A percentile compares a stretch with the other conserved stretches of the same genome.
These are phyloP conservation scores for Bugula neritina DNA, from an alignment of 2,888 invertebrate species.

Conservation along the genomic window DNA sequence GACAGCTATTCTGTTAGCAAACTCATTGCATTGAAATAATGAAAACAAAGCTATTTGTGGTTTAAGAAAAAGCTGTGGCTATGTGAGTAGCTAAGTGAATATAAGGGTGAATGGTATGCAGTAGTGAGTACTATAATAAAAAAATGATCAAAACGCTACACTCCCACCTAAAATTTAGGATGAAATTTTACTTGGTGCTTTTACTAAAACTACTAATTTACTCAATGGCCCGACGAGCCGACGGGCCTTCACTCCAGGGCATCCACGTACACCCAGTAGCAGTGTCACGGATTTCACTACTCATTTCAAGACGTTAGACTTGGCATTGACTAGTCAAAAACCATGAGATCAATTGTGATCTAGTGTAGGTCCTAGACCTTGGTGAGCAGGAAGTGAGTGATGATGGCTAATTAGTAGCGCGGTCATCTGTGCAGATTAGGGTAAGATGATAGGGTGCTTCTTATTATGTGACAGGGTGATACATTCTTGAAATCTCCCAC, in stretches of 20 bases:
- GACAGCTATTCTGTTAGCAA: too few species aligned
- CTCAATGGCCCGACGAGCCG: constrained; percentile 16
- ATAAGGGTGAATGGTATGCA: too few species aligned
- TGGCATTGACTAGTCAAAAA: constrained; percentile 19
- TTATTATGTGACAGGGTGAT: not conserved
- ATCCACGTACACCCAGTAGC: not conserved
- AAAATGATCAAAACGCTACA: too few species aligned
- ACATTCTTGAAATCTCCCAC: constrained; percentile 31
- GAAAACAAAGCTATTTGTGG: too few species aligned
- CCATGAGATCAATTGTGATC: constrained; percentile 26
- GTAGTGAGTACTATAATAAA: too few species aligned
- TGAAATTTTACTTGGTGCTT: too few species aligned
- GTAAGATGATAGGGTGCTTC: constrained; percentile 34
- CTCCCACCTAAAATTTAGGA: too few species aligned
- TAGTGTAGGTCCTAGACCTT: constrained; percentile 28
- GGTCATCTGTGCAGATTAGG: constrained; percentile 32
- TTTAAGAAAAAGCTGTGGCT: too few species aligned
- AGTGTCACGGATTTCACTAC: constrained; percentile 3
- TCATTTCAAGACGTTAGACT: constrained; percentile 5
- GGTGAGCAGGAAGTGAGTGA: constrained; percentile 16
- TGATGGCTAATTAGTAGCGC: too few species aligned
- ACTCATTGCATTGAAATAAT: too few species aligned
- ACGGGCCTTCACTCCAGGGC: not conserved
- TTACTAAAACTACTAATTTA: too few species aligned
- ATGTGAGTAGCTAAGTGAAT: too few species aligned